Evolutionary conservation across 2,113 vertebrate species (phyloP).

Genomic region (Pholis gunnellus): DNA sequence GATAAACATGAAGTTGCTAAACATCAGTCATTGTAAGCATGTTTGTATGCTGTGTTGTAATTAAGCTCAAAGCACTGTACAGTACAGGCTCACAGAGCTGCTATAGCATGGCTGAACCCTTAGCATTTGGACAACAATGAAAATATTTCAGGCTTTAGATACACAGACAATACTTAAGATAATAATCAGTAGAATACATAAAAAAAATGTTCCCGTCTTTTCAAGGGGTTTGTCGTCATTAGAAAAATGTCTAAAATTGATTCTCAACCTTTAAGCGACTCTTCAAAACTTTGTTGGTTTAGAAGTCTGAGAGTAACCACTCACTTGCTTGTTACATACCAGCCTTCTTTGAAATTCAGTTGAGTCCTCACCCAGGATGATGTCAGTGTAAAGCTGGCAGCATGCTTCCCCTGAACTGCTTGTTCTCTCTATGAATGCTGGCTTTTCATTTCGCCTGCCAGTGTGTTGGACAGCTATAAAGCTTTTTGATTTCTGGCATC

Average conservation of each 20-base stretch:
- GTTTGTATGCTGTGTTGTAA: background rate
- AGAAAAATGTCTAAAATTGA: background rate
- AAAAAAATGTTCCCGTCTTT: too few relatives aligned
- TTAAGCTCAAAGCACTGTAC: too few relatives aligned
- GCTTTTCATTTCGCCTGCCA: background rate
- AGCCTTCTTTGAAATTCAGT: too few relatives aligned
- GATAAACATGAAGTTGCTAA: background rate
- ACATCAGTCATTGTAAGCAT: background rate
- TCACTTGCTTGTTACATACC: background rate
- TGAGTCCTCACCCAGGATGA: background rate
- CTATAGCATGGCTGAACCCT: too few relatives aligned
- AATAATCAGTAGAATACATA: too few relatives aligned
- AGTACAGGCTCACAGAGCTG: too few relatives aligned
- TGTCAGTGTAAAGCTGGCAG: background rate
- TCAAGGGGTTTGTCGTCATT: too few relatives aligned
- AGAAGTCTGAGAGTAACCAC: background rate
- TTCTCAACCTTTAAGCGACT: background rate
- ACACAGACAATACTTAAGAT: too few relatives aligned
- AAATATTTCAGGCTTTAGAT: too few relatives aligned
- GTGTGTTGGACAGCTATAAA: background rate
- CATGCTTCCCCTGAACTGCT: too few relatives aligned
- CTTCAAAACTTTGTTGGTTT: background rate
- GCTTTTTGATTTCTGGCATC: background rate
- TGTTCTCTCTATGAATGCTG: background rate
- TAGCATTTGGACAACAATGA: background rate